Conservation (phyloP, 2,113 vertebrate species). For the Grallaria varia region DNA sequence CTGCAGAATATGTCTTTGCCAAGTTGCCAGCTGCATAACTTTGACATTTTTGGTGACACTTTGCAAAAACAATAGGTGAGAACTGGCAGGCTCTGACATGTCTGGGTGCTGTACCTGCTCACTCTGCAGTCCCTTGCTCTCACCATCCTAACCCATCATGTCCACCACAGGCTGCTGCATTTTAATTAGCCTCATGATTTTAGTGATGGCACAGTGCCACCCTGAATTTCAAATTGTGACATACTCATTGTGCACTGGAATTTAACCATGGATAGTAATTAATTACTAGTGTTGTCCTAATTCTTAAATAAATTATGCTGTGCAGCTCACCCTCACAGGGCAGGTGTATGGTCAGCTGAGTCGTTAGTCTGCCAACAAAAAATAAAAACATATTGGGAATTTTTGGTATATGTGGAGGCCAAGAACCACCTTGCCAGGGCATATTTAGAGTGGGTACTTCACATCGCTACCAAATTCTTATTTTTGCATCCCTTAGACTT, state of each 20-base stretch:
- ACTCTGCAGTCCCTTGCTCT: background rate
- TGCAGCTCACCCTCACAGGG: background rate
- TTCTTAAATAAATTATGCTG: background rate
- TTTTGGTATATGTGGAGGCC: background rate
- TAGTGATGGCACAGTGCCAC: background rate
- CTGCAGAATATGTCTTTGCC: conserved; percentile 4
- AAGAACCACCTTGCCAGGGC: background rate
- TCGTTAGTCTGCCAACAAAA: background rate
- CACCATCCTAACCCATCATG: background rate
- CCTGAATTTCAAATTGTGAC: background rate
- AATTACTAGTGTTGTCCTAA: background rate
- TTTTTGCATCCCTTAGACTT: conserved; percentile 14
- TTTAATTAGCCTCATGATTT: background rate
- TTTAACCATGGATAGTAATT: background rate
- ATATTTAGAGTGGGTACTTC: background rate
- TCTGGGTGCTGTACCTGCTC: background rate
- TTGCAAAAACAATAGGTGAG: conserved; percentile 1
- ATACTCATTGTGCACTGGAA: background rate
- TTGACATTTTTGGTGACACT: background rate
- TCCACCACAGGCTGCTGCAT: background rate
- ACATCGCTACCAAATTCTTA: background rate
- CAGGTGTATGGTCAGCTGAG: background rate
- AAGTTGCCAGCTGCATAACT: background rate
- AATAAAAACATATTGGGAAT: background rate
- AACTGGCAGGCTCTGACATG: background rate